phyloP scores from a whole-genome alignment of 2,797 vertebrate genomes.

The Pseudocheirus occidentalis region DNA sequence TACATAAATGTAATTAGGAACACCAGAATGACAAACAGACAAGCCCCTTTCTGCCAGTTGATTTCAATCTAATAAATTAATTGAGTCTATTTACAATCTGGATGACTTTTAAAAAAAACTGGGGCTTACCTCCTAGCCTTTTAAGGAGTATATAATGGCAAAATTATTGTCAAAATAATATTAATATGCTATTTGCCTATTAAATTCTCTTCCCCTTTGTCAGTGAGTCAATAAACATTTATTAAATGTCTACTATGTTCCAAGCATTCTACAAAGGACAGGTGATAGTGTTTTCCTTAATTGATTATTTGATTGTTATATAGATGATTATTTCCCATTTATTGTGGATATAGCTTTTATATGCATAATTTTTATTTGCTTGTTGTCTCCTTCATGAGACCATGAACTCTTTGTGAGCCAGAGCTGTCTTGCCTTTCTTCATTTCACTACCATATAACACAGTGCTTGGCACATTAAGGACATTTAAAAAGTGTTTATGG shows the following conservation, averaged over 20 bases:
- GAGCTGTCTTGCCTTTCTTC: neutral
- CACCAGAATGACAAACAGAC: neutral
- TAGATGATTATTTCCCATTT: neutral
- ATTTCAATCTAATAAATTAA: neutral
- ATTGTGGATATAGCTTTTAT: neutral
- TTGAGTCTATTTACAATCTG: neutral
- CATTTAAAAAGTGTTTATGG: neutral
- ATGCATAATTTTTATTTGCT: neutral
- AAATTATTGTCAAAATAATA: no score
- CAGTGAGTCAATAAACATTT: neutral
- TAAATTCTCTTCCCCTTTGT: neutral
- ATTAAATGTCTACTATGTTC: neutral
- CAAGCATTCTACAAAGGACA: neutral
- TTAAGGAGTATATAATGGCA: neutral
- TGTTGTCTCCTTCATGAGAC: no score
- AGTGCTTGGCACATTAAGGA: neutral
- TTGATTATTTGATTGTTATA: neutral
- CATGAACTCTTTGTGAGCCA: no score
- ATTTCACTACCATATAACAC: neutral
- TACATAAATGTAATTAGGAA: neutral
- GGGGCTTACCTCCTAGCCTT: neutral
- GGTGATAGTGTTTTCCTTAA: neutral
- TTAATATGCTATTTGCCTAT: neutral
- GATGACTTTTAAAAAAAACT: neutral
- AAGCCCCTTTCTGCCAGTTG: neutral